Base-by-base conservation (phyloP, 2,797 vertebrate species). In the Lophotriccus pileatus region DNA sequence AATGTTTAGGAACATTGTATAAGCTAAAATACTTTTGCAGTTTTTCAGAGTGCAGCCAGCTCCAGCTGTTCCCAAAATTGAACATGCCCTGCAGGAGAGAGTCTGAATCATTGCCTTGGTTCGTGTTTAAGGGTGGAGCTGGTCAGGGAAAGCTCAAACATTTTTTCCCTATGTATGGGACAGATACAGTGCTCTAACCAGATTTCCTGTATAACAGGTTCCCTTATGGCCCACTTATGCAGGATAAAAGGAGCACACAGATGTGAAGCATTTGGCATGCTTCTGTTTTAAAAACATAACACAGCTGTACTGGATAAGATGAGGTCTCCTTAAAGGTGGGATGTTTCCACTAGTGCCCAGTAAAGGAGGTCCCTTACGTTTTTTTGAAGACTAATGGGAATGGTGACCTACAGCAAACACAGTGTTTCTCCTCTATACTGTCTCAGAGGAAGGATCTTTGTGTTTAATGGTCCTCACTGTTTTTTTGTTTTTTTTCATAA, bases 1-100 rank as follows among this genome's bases (percentile, higher is more conserved):
- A 0, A 2, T 12, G 39, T 59, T 84, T 28, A 73, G 77, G 47
- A 93, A 80, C 1, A 2, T 16, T 5, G 1, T 52, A 34, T 2
- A 5, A 80, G 41, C 39, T 70, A 18, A 52, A 74, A 34, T 34
- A 36, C 32, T 60, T 66, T 0, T 49, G 46, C 37, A 53, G 60
- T 30, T 90, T 74, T 91, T 68, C 9, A 0, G 10, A 58, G 34
- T 11, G 41, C 63, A 56, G 3, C 58, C 58, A 86, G 53, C 56
- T 74, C 34, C 30, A 62, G 44, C 64, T n/a, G 19, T 36, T 90
- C 27, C 46, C 47, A 82, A 37, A 62, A 49, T 0, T 68, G 30
- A 86, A 49, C 0, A 0, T 43, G 66, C 20, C 64, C 49, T 58
- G 83, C 58, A 58, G 73, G 62, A 62, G 37, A 37, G 30, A 24